These are phyloP conservation scores for Takifugu ocellatus DNA, from an alignment of 2,797 vertebrate species.

Conservation along the genomic window DNA sequence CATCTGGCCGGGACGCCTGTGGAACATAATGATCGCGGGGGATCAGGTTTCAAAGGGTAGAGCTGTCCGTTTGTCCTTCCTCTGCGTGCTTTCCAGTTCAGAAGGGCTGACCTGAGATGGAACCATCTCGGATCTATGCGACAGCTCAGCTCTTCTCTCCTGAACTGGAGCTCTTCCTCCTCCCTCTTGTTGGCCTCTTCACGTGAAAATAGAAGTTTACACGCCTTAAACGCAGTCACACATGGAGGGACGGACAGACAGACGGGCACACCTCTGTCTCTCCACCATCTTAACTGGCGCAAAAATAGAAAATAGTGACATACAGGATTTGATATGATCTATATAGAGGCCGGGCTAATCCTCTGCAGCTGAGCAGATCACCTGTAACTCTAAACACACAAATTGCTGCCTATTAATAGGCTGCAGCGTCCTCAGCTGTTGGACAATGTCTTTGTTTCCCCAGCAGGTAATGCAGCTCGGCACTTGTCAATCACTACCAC, in stretches of 20 bases:
- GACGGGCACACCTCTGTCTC: conserved; percentile 28
- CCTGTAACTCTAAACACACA: conserved; percentile 49
- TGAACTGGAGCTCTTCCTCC: too few species aligned
- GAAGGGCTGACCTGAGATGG: too few species aligned
- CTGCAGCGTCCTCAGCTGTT: conserved; percentile 40
- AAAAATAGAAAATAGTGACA: background rate
- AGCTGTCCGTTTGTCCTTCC: too few species aligned
- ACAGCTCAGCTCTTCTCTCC: too few species aligned
- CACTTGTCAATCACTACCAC: background rate
- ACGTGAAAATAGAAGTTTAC: too few species aligned
- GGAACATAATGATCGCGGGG: too few species aligned
- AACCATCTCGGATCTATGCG: too few species aligned
- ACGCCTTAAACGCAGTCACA: too few species aligned
- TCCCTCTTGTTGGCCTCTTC: too few species aligned
- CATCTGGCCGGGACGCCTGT: too few species aligned
- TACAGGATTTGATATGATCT: conserved; percentile 19
- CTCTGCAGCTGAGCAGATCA: conserved; percentile 59
- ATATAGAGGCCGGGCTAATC: conserved; percentile 56
- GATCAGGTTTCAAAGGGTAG: too few species aligned
- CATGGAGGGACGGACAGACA: background rate
- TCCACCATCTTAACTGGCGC: background rate
- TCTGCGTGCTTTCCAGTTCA: too few species aligned
- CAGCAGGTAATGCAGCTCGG: conserved; percentile 12
- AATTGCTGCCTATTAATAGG: conserved; percentile 42
- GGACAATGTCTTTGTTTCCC: conserved; percentile 38